Evolutionary conservation across 2,888 invertebrate genomes (phyloP).

Genomic region (Cynaeus angustus): DNA sequence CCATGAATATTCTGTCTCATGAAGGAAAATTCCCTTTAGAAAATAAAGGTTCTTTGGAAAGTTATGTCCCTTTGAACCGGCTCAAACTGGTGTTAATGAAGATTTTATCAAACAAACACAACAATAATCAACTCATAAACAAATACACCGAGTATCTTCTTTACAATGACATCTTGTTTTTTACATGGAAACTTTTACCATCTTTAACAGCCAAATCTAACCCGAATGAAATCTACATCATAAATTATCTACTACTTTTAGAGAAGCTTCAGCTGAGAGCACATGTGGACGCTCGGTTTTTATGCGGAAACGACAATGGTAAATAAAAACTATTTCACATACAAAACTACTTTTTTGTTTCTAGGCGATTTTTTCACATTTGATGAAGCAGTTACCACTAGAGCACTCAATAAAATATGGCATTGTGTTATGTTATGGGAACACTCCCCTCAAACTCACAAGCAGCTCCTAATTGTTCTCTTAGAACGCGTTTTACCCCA

Average conservation of each 20-base stretch:
- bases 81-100: slow-evolving; percentile 80
- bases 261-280: slow-evolving; percentile 66
- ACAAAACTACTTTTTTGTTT: too few relatives aligned
- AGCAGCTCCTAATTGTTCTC: slow-evolving; percentile 85
- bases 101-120: slow-evolving; percentile 77
- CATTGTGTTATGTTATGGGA: slow-evolving; percentile 84
- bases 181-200: slow-evolving; percentile 79
- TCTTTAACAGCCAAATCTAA: slow-evolving; percentile 75
- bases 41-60: slow-evolving; percentile 71
- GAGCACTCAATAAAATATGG: slow-evolving; percentile 85
- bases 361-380: slow-evolving; percentile 73
- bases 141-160: slow-evolving; percentile 84
- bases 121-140: slow-evolving; percentile 77
- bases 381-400: slow-evolving; percentile 74
- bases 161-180: slow-evolving; percentile 84
- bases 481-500: slow-evolving; percentile 88
- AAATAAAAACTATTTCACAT: too few relatives aligned
- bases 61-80: slow-evolving; percentile 79
- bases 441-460: slow-evolving; percentile 80
- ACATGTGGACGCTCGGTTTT: slow-evolving; percentile 62
- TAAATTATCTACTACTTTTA: slow-evolving; percentile 67
- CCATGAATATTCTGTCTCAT: slow-evolving; percentile 82
- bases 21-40: slow-evolving; percentile 83
- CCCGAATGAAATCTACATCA: slow-evolving; percentile 68
- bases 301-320: slow-evolving; percentile 62